Base-by-base conservation (phyloP, 2,888 invertebrate species). In the Sylvicola cinctus region DNA sequence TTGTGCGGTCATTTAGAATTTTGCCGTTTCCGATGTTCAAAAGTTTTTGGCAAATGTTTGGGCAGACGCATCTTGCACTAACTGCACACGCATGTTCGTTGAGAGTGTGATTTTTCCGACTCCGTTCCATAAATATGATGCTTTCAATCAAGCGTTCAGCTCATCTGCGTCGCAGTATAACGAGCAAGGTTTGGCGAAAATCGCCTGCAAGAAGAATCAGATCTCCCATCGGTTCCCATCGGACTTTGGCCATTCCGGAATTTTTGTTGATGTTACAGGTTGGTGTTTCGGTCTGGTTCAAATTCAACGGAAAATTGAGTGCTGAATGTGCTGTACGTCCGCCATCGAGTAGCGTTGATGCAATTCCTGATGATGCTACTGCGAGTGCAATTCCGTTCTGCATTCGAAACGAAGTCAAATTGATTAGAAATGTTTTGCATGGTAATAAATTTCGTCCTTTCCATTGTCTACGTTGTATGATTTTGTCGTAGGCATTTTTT, bases 321-420 rank as follows among this genome's bases (percentile, higher is more conserved):
- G 45, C 41, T 34, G 49, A 50, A 45, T 54, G 51, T 23, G 46
- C 45, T 14, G 49, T 53, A 33, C 46, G 36, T 26, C 41, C 39
- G 16, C 41, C 41, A 31, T 44, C 41, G 12, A 61, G 38, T 15
- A 59, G 41, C 23, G 49, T 54, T 7, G 55, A 50, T 15, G 53
- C 54, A 34, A 58, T 58, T 7, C 55, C 54, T 8, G 52, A 54
- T 16, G 51, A 55, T 12, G 57, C 55, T 16, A 58, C 39, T 10
- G 53, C 50, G 26, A 59, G 32, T 10, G 50, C 51, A 32, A 52
- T 49, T 6, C 43, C 37, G 35, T 44, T 42, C 35, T 46, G 40
- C 26, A 43, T 41, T 35, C 50, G 42, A 32, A 56, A 40, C 35
- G 42, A 38, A 16, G 50, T 48, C 20, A 52, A 37, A n/a, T 43